Conservation (phyloP, 2,797 vertebrate genomes). For the Protosalanx chinensis region DNA sequence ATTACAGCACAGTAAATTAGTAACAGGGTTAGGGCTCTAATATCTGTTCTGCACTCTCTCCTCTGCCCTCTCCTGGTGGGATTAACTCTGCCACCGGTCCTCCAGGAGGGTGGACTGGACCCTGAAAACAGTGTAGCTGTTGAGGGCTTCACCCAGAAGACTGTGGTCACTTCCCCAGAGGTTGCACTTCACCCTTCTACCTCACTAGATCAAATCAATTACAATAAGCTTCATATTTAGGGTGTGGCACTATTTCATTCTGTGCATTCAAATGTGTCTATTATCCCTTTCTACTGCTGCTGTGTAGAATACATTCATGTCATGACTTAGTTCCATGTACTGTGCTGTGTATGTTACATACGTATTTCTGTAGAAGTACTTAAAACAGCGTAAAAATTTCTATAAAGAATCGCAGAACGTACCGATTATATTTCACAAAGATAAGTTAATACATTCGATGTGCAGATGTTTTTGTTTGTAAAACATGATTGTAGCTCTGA, state of each 20-base stretch:
- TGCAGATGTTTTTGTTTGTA: conserved; percentile 7
- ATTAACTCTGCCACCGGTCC: conserved; percentile 55
- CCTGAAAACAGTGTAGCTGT: conserved; percentile 83
- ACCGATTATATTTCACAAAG: neutral
- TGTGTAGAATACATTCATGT: too few relatives aligned
- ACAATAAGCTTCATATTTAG: neutral
- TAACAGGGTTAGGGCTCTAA: conserved; percentile 46
- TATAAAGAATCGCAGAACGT: conserved; percentile 2
- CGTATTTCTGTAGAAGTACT: neutral
- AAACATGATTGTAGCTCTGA: conserved; percentile 41
- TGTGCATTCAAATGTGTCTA: neutral
- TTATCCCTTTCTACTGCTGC: neutral
- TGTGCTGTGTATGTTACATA: neutral
- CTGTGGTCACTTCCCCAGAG: conserved; percentile 92
- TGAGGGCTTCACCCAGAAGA: conserved; percentile 96
- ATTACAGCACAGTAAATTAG: neutral
- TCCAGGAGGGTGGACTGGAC: conserved; percentile 84
- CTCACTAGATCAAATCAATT: neutral
- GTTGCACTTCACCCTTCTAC: conserved; percentile 68
- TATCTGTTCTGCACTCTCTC: conserved; percentile 56
- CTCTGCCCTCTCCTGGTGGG: conserved; percentile 38
- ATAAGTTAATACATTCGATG: neutral
- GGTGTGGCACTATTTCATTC: neutral
- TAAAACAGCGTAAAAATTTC: neutral
- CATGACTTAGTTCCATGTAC: neutral